A percentile compares a stretch with the other conserved stretches of the same genome.
Conservation (phyloP, 1,140 invertebrate species). For the Drosophila suzukii region DNA sequence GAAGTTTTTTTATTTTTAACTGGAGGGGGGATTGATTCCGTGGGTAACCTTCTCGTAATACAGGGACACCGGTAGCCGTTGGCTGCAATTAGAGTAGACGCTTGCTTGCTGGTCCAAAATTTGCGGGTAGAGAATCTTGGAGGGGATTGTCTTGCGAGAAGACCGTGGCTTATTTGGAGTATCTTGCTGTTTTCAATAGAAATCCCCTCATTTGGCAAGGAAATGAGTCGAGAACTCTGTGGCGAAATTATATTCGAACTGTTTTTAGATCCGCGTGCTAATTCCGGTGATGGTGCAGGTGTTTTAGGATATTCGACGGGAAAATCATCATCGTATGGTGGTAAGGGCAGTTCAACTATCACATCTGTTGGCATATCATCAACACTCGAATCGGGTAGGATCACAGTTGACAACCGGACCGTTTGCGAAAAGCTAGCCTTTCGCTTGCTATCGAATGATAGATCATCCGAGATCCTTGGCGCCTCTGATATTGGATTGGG, state of each 20-base stretch:
- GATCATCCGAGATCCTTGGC: neutral
- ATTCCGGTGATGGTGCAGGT: neutral
- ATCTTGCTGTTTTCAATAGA: neutral
- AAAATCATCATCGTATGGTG: neutral
- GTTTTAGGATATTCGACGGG: neutral
- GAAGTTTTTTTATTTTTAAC: too few species aligned
- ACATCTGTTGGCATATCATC: neutral
- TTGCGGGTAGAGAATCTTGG: neutral
- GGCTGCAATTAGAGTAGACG: neutral
- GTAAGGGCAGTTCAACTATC: neutral
- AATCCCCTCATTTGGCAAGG: neutral
- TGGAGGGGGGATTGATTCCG: neutral
- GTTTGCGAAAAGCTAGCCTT: slow-evolving; percentile 1
- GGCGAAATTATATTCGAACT: neutral
- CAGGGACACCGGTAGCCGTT: neutral
- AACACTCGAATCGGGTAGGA: neutral
- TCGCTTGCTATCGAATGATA: too few species aligned
- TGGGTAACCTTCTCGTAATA: neutral
- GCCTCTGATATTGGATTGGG: neutral
- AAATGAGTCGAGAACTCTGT: neutral
- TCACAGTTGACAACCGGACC: neutral
- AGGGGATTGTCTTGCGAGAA: too few species aligned
- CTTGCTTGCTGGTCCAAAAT: neutral
- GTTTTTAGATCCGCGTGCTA: too few species aligned
- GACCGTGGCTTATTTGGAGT: neutral